Evolutionary conservation across 2,797 vertebrate genomes (phyloP).

Genomic region (Oceanodroma leucorhoa): DNA sequence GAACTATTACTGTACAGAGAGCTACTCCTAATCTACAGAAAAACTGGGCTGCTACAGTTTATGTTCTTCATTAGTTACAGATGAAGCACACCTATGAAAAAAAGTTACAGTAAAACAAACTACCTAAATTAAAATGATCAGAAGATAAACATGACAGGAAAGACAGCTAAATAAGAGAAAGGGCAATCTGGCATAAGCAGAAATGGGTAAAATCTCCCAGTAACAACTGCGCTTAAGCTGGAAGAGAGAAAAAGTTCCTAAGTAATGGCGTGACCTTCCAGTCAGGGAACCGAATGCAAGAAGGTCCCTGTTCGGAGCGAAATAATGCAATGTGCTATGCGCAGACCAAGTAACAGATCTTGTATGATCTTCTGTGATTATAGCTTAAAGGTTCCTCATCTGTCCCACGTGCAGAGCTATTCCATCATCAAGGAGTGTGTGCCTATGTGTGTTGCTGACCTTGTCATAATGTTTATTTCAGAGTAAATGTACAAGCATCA

Average conservation of each 20-base stretch:
- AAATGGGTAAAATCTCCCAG: not conserved
- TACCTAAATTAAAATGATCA: not conserved
- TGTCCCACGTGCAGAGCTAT: not conserved
- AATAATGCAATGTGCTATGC: rapidly evolving
- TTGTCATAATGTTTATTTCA: not conserved
- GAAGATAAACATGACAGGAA: not conserved
- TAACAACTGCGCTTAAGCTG: not conserved
- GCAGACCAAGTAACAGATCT: not conserved
- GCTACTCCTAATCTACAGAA: not conserved
- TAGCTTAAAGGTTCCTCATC: not conserved
- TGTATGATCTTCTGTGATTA: not conserved
- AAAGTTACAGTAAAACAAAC: not conserved
- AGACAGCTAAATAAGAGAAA: not conserved
- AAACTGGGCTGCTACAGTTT: not conserved
- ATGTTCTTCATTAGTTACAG: not conserved
- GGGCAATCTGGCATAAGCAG: not conserved
- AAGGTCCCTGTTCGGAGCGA: not conserved
- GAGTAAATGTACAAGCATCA: not conserved
- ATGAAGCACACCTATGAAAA: not conserved
- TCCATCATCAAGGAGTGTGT: not conserved
- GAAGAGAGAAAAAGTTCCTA: not conserved
- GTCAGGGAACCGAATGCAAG: not conserved
- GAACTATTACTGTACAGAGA: not conserved
- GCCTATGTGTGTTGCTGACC: not conserved
- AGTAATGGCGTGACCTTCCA: not conserved